Conservation (phyloP, 1,140 invertebrate species). For the Steinernema feltiae region DNA sequence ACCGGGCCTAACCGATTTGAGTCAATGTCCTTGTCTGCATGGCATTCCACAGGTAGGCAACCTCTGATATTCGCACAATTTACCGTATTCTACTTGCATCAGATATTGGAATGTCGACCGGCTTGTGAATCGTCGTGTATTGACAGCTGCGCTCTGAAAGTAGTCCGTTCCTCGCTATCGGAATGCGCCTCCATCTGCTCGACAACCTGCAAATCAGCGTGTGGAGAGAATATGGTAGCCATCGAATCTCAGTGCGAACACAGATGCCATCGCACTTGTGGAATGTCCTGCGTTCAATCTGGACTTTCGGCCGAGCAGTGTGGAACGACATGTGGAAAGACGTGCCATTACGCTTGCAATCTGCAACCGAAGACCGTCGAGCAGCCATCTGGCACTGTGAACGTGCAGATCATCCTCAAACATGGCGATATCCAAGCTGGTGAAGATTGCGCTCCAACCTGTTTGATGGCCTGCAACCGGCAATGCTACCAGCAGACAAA, state of each 20-base stretch:
- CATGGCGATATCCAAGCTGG: not conserved
- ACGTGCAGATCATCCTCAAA: not conserved
- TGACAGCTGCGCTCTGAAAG: not conserved
- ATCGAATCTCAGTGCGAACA: slow-evolving; percentile 7
- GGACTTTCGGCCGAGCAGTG: slow-evolving; percentile 2
- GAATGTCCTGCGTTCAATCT: not conserved
- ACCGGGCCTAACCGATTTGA: not conserved
- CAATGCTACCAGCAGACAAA: slow-evolving; percentile 6
- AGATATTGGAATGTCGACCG: not conserved
- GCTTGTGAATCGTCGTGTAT: not conserved
- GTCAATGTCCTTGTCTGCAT: not conserved
- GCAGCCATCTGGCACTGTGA: not conserved
- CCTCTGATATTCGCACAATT: not conserved
- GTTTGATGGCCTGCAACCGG: slow-evolving; percentile 8
- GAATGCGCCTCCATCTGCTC: slow-evolving; percentile 11
- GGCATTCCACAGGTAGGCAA: not conserved
- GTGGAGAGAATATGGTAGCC: not conserved
- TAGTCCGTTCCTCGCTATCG: not conserved
- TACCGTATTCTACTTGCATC: not conserved
- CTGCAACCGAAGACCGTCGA: not conserved
- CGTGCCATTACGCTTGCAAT: slow-evolving; percentile 1
- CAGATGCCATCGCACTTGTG: not conserved
- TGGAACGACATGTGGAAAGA: slow-evolving; percentile 7
- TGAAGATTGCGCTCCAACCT: not conserved
- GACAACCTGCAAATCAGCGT: not conserved